These are phyloP conservation scores for Dendrophyllia cribrosa DNA, from an alignment of 64 coral and sea anemone species.

Conservation along the genomic window DNA sequence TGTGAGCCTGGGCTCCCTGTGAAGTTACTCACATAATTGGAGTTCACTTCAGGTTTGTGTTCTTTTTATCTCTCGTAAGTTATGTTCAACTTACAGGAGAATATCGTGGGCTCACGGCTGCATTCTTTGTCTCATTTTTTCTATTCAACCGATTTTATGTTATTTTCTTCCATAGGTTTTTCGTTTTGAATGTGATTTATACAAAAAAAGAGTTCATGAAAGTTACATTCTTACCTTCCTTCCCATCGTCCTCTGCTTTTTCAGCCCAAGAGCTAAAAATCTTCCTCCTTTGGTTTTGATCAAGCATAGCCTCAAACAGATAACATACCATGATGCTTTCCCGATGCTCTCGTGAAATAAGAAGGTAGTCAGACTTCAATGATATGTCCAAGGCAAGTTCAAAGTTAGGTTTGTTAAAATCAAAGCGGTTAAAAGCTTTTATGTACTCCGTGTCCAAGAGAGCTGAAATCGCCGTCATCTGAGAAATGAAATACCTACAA, in stretches of 20 bases:
- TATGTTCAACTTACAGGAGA: no score
- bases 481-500: slow-evolving; percentile 18
- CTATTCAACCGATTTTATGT: no score
- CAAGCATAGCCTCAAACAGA: slow-evolving; percentile 25
- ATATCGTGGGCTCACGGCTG: no score
- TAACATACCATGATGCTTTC: slow-evolving; percentile 29
- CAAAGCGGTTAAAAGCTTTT: slow-evolving; percentile 5
- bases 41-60: no score
- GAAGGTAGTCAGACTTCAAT: slow-evolving; percentile 37
- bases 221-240: neutral
- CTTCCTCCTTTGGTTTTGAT: slow-evolving; percentile 15
- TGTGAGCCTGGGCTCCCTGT: no score
- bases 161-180: no score
- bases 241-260: slow-evolving; percentile 16
- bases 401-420: slow-evolving; percentile 57
- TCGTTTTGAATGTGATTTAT: no score
- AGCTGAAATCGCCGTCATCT: slow-evolving; percentile 6
- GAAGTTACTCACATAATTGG: no score
- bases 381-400: slow-evolving; percentile 64
- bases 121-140: no score
- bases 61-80: no score
- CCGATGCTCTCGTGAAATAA: slow-evolving; percentile 29
- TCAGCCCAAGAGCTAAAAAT: slow-evolving; percentile 40
- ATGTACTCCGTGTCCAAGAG: slow-evolving; percentile 56
- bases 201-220: no score